Evolutionary conservation across 2,113 vertebrate genomes (phyloP), one percentile per base, ranked within the genome.

Genomic region (Xenopus borealis): DNA sequence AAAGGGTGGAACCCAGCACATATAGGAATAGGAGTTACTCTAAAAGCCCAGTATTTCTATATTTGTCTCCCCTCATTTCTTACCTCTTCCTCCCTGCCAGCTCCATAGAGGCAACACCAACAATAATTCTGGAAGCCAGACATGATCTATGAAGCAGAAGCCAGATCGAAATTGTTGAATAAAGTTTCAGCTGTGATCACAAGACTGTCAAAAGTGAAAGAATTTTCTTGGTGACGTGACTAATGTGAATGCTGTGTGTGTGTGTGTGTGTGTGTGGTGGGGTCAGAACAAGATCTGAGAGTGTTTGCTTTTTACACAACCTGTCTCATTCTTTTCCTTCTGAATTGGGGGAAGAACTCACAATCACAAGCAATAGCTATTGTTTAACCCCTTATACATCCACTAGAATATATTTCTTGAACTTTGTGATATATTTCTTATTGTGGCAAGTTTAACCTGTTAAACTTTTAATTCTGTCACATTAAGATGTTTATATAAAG

Each of bases 71-170:
- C 23, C 9, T 4, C 2, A 23, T 20, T 19, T 52, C 74, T 67
- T 70, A 76, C 74, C 74, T 76, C 63, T 45, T 66, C 66, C 40
- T 64, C 20, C 71, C 9, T 53, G 30, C 53, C 0, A 33, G 17
- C 12, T 70, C 27, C 33, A 45, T 57, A 33, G 17, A 57, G 76
- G 72, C 58, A 67, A 12, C 62, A 78, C 62, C 17, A 82, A 1
- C 18, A 45, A 10, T 75, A 20, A 12, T 20, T 3, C n/a, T 17
- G 9, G 16, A 10, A 4, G 63, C 2, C 13, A 63, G 8, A 5
- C 16, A 33, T 33, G 30, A 16, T 40, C 14, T 30, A 13, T 40
- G 30, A 13, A 17, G 1, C 11, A 40, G 27, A 13, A 63, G 2
- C 6, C 30, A 33, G 8, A n/a, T 16, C 17, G 18, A 16, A 9